Percentiles rank a stretch among this genome's conserved stretches.
phyloP scores from a whole-genome alignment of 2,888 invertebrate genomes.

The Luffia ferchaultella region DNA sequence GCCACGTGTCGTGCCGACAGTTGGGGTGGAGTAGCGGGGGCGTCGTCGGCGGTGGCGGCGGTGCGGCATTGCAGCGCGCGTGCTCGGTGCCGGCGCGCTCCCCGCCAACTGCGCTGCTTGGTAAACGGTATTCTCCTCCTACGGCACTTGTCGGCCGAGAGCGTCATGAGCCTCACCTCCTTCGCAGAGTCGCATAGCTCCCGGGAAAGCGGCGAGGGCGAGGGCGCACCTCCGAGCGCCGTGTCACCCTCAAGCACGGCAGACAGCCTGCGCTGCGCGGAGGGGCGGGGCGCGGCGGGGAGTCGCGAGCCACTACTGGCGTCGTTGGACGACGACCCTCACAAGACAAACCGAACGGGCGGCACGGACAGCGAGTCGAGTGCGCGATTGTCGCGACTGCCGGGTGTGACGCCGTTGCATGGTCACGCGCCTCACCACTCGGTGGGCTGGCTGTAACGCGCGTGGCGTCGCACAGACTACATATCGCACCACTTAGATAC shows the following conservation, averaged over 20 bases:
- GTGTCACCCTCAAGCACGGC: slow-evolving; percentile 13
- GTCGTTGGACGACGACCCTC: slow-evolving; percentile 56
- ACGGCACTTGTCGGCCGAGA: slow-evolving; percentile 11
- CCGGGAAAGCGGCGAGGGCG: slow-evolving; percentile 1
- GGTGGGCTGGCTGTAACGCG: slow-evolving; percentile 72
- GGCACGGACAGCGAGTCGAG: slow-evolving; percentile 45
- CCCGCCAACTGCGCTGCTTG: slow-evolving; percentile 24
- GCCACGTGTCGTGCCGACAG: too few relatives aligned
- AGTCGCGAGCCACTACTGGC: slow-evolving; percentile 73
- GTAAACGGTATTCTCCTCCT: too few relatives aligned
- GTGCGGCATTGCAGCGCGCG: slow-evolving; percentile 35
- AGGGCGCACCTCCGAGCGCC: slow-evolving; percentile 2
- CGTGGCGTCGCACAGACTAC: slow-evolving; percentile 7
- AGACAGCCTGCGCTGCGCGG: slow-evolving; percentile 18
- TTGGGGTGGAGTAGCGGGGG: slow-evolving; percentile 8
- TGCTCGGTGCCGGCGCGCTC: slow-evolving; percentile 46
- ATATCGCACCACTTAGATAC: background rate
- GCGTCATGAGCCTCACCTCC: slow-evolving; percentile 13
- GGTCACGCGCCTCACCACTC: slow-evolving; percentile 73
- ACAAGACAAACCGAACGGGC: slow-evolving; percentile 23
- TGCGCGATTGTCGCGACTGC: slow-evolving; percentile 70
- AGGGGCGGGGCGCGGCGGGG: slow-evolving; percentile 28
- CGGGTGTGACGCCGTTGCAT: slow-evolving; percentile 78
- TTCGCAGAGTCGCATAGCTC: background rate
- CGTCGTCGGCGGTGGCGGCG: slow-evolving; percentile 23